Base-by-base conservation (phyloP, 2,113 vertebrate species). In the Planiliza haematocheilus region DNA sequence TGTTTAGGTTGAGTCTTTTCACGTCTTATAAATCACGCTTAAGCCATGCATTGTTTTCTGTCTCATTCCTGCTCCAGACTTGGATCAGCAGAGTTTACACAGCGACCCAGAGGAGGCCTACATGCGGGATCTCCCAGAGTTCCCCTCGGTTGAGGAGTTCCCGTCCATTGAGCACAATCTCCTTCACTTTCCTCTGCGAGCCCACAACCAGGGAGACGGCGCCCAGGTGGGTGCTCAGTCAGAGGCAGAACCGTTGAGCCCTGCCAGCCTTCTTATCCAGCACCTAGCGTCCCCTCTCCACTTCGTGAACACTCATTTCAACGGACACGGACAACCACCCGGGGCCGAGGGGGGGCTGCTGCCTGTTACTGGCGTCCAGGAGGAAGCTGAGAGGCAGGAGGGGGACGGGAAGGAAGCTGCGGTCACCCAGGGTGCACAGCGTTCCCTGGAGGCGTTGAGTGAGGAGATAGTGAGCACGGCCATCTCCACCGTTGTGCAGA, bases 301-400 rank as follows among this genome's bases (percentile, higher is more conserved):
- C 91, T 99, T 99, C 92, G 97, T 99, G 88, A 99, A 99, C 94
- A 97, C 97, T 0, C 98, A 99, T 92, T 99, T 99, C 94, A 99
- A 99, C 10, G 98, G 97, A 65, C 88, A 93, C 0, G 82, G 80
- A 10, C 84, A 86, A 79, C 93, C 93, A 52, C 89, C 9, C 0
- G 82, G 81, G 1, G 39, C 43, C 0, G 86, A 78, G 84, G 83
- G 75, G 84, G 43, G 84, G 82, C 46, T 8, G 79, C 72, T 58
- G 63, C 85, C 90, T 6, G 89, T 81, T 74, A 77, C 57, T 0
- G 52, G 42, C 1, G 18, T 24, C 2, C 53, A 17, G 13, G 71
- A 10, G 17, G 84, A 37, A 17, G 63, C n/a, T 0, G 41, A 20
- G 38, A 8, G 14, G 50, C 55, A 8, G 42, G 10, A 11, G n/a